Conservation (phyloP, 2,888 invertebrate genomes). For the Bellardia bayeri region DNA sequence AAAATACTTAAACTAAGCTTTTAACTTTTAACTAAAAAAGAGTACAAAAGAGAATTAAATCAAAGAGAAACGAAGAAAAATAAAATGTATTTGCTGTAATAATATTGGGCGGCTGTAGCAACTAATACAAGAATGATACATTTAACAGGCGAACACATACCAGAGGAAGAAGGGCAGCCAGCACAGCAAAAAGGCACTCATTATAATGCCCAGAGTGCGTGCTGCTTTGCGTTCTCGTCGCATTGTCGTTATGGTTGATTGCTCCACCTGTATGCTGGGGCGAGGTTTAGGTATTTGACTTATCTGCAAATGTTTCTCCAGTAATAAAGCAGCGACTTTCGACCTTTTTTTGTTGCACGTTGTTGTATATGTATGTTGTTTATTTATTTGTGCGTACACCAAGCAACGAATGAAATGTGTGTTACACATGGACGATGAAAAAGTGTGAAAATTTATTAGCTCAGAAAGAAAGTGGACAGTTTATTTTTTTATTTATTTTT, state of each 20-base stretch:
- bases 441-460: slow-evolving; percentile 68
- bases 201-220: slow-evolving; percentile 96
- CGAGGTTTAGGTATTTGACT: slow-evolving; percentile 92
- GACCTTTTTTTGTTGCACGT: slow-evolving; percentile 86
- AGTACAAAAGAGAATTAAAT: background rate
- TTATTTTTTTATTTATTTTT: slow-evolving; percentile 11
- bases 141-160: slow-evolving; percentile 85
- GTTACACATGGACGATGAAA: slow-evolving; percentile 47
- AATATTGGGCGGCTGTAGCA: background rate
- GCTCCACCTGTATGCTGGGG: slow-evolving; percentile 89
- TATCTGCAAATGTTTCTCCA: slow-evolving; percentile 95
- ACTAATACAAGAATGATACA: background rate
- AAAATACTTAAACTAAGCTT: background rate
- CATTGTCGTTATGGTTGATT: slow-evolving; percentile 93
- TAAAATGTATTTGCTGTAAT: slow-evolving; percentile 3
- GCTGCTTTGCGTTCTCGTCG: slow-evolving; percentile 95
- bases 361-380: background rate
- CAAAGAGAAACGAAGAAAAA: background rate
- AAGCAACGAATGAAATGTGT: background rate
- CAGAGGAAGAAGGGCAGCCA: slow-evolving; percentile 98
- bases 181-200: slow-evolving; percentile 97
- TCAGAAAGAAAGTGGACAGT: slow-evolving; percentile 35
- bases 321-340: slow-evolving; percentile 93
- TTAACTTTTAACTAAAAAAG: background rate
- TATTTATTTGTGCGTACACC: slow-evolving; percentile 6